Percentiles rank a stretch among this genome's conserved stretches.
phyloP scores from a whole-genome alignment of 2,888 invertebrate genomes.

The Scaptodrosophila latifasciaeformis region DNA sequence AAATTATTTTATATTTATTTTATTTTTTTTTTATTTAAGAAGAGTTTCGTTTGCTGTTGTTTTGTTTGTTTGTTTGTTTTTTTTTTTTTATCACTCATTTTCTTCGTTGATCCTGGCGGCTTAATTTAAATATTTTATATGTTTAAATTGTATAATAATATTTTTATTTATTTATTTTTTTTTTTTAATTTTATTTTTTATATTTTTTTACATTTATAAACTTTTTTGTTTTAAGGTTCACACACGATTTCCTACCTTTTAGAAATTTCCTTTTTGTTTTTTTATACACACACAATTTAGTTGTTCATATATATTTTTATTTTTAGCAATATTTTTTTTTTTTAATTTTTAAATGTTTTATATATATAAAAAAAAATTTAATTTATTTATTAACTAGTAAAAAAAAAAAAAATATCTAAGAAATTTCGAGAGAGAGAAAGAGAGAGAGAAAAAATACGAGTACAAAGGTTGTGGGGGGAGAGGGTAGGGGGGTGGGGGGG shows the following conservation, averaged over 20 bases:
- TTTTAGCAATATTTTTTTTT: conserved; percentile 17
- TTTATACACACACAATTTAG: conserved; percentile 10
- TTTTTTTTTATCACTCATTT: conserved; percentile 70
- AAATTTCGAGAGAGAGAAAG: neutral
- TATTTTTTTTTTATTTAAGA: conserved; percentile 8
- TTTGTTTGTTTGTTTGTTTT: conserved; percentile 11
- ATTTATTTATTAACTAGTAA: conserved; percentile 35
- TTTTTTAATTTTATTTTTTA: conserved; percentile 7
- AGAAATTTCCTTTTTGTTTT: no score
- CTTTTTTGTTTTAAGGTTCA: no score
- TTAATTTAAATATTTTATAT: conserved; percentile 36
- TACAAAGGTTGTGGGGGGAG: no score
- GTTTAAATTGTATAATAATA: conserved; percentile 22
- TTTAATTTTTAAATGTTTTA: conserved; percentile 13
- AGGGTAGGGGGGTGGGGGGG: neutral
- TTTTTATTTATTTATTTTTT: conserved; percentile 27
- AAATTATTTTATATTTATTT: conserved; percentile 6
- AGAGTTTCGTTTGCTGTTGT: neutral
- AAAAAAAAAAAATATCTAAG: conserved; percentile 20
- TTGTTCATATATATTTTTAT: conserved; percentile 10
- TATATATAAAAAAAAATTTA: conserved; percentile 29
- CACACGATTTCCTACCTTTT: neutral
- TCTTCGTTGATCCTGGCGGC: conserved; percentile 74
- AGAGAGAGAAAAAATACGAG: no score
- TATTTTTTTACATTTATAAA: no score